These are phyloP conservation scores for Tuta absoluta DNA, from an alignment of 2,888 invertebrate species.

Conservation along the genomic window DNA sequence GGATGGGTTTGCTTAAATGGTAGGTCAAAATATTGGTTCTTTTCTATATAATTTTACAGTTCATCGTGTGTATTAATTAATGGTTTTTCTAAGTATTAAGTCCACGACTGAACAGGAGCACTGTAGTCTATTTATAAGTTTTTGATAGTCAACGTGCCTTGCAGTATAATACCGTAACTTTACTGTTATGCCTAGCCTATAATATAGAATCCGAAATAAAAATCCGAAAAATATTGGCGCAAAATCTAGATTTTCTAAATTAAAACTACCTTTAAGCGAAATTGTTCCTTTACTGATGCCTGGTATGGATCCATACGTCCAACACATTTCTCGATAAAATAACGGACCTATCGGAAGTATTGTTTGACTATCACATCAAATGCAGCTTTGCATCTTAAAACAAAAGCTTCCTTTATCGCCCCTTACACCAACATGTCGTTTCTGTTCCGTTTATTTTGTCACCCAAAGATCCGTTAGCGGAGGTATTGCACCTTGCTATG, in stretches of 20 bases:
- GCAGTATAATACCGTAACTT: too few relatives aligned
- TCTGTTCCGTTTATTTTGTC: conserved; percentile 70
- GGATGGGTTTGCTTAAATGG: conserved; percentile 28
- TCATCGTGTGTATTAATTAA: neutral
- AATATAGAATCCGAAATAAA: too few relatives aligned
- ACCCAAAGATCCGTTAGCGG: conserved; percentile 68
- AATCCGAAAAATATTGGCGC: too few relatives aligned
- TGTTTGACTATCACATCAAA: conserved; percentile 40
- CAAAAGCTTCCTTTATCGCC: conserved; percentile 64
- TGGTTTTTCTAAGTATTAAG: neutral
- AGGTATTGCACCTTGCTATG: conserved; percentile 73
- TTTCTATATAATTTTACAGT: neutral
- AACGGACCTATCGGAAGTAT: conserved; percentile 19
- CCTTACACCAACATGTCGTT: conserved; percentile 59
- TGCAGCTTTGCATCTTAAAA: conserved; percentile 61
- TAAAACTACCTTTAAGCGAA: too few relatives aligned
- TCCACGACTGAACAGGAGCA: too few relatives aligned
- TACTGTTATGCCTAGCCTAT: too few relatives aligned
- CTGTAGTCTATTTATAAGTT: too few relatives aligned
- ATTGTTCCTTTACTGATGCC: too few relatives aligned
- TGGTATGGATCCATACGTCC: too few relatives aligned
- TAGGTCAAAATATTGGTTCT: conserved; percentile 31
- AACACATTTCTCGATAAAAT: neutral
- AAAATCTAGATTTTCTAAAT: too few relatives aligned
- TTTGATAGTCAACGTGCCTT: too few relatives aligned